Conservation (phyloP, 2,113 vertebrate species). For the Bungarus multicinctus region DNA sequence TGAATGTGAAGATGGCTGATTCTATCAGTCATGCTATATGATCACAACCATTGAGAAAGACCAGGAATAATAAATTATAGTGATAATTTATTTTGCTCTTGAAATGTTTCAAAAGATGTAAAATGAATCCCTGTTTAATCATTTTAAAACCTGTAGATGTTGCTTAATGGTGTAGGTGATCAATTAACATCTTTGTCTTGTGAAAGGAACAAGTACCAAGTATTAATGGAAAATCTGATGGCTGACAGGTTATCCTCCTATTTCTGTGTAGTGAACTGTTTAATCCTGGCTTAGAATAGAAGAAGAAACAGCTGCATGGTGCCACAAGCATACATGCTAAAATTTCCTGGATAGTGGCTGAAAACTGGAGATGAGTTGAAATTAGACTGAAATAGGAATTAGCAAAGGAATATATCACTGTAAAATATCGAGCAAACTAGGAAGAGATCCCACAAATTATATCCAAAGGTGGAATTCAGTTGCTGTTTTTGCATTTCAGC, state of each 20-base stretch:
- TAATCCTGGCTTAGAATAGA: not conserved
- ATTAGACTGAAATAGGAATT: not conserved
- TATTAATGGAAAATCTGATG: not conserved
- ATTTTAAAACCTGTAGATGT: not conserved
- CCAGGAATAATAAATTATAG: not conserved
- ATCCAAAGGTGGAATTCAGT: not conserved
- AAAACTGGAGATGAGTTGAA: not conserved
- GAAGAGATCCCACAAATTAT: not conserved
- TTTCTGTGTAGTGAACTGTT: not conserved
- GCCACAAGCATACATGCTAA: not conserved
- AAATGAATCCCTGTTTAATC: not conserved
- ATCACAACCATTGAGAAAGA: not conserved
- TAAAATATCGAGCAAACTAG: not conserved
- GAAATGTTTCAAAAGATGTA: not conserved
- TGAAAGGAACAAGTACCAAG: not conserved
- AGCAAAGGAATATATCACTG: not conserved
- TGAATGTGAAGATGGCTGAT: not conserved
- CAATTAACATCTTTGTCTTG: not conserved
- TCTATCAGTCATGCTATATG: not conserved
- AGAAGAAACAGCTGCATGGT: not conserved
- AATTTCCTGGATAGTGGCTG: not conserved
- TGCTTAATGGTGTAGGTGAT: not conserved
- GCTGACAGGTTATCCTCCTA: not conserved
- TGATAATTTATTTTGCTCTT: not conserved
- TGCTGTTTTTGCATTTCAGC: not conserved